Conservation (phyloP, 2,797 vertebrate genomes). For the Phataginus tetradactyla region DNA sequence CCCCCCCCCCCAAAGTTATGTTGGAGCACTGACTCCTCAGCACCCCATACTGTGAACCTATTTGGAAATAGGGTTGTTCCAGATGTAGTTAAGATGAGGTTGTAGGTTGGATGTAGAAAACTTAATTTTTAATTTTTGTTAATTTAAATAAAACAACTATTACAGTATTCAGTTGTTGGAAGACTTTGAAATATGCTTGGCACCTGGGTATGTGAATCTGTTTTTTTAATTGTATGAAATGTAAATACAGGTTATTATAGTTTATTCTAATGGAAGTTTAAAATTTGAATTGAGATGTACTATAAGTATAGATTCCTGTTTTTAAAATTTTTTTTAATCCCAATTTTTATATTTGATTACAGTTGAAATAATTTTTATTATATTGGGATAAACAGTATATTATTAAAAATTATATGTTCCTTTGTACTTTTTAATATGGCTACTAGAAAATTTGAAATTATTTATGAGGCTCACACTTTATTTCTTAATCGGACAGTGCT, state of each 20-base stretch:
- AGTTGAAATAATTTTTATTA: background rate
- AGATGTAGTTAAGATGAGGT: background rate
- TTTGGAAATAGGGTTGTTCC: constrained; percentile 12
- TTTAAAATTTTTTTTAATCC: background rate
- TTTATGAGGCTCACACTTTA: background rate
- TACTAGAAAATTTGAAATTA: constrained; percentile 1
- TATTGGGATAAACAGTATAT: background rate
- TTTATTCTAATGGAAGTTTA: background rate
- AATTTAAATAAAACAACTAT: background rate
- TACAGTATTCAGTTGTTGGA: background rate
- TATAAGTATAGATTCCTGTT: background rate
- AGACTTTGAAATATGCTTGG: constrained; percentile 15
- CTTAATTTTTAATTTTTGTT: background rate
- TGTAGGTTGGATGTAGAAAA: background rate
- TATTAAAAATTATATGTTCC: background rate
- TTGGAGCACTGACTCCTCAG: background rate
- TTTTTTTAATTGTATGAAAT: constrained; percentile 24
- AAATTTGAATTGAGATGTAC: background rate
- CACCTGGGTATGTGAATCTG: background rate
- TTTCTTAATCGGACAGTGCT: background rate
- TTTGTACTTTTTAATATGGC: constrained; percentile 2
- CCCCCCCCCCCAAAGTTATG: background rate
- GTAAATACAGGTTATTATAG: background rate
- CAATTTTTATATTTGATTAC: constrained; percentile 3
- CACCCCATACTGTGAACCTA: background rate